Base-by-base conservation (phyloP, 2,113 vertebrate genomes). In the Pagrus major region DNA sequence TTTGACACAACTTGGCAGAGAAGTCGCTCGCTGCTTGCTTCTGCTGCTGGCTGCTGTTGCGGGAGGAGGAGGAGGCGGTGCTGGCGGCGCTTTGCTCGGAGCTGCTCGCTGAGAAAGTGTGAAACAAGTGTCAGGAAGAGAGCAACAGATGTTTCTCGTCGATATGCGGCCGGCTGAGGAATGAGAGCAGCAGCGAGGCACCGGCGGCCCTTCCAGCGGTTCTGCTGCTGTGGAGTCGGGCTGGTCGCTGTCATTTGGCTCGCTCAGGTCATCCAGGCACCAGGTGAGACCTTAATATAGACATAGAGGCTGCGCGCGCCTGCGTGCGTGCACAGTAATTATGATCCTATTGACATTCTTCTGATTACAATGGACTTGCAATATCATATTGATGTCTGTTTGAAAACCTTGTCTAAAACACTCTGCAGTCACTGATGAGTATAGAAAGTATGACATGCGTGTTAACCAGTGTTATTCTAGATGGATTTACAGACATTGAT, bases 161-260 rank as follows among this genome's bases (percentile, higher is more conserved):
- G 89, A 76, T 44, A 86, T 84, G 84, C 67, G 73, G 80, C 79
- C 87, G 84, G 71, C 87, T 71, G 83, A 86, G 90, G 92, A 91
- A 95, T 95, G 95, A 95, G 86, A 88, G 81, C 91, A 37, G 88
- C 92, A 56, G 86, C 89, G 90, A 89, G 91, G 86, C 91, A 88
- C 90, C 89, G 93, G 92, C 91, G 93, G 86, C 90, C 89, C 88
- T 89, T 95, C 86, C 91, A 86, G 92, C 94, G 94, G 89, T 85
- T 95, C 84, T 95, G 94, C 95, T 95, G 93, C 93, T 88, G 93
- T 39, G 95, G 90, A 81, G 69, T 93, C 85, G 94, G 89, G 71
- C 89, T 95, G 80, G 41, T 95, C 70, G 91, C 93, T 55, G 88
- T 92, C 83, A 84, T 94, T 49, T 93, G 94, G 92, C 84, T 95